phyloP scores from a whole-genome alignment of 2,113 vertebrate genomes.

The Patagioenas fasciata region DNA sequence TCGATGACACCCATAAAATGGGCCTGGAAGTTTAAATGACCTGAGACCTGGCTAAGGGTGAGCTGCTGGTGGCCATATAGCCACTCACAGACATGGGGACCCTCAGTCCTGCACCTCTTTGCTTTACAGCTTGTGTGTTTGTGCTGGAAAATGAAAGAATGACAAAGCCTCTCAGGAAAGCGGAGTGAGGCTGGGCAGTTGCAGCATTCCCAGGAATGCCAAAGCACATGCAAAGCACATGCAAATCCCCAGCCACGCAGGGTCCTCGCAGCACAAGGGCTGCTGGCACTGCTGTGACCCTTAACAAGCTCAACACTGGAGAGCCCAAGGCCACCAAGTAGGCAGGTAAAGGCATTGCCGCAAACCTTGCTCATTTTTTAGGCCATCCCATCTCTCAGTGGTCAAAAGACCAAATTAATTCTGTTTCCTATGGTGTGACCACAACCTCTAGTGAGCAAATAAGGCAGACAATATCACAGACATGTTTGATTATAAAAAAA shows the following conservation, averaged over 20 bases:
- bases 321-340: neutral
- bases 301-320: neutral
- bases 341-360: fast-evolving
- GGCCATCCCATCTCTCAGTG: neutral
- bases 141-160: neutral
- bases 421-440: neutral
- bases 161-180: neutral
- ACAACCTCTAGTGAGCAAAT: neutral
- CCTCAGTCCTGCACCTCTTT: fast-evolving
- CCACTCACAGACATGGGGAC: neutral
- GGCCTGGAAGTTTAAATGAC: neutral
- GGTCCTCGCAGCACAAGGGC: fast-evolving
- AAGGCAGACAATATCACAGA: fast-evolving
- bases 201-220: neutral
- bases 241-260: fast-evolving
- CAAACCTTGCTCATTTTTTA: neutral
- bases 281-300: fast-evolving
- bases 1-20: neutral
- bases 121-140: neutral
- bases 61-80: neutral
- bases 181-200: fast-evolving
- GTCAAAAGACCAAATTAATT: neutral
- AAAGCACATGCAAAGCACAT: fast-evolving
- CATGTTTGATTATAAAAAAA: neutral
- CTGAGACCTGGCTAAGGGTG: neutral